Evolutionary conservation across 2,888 invertebrate genomes (phyloP).

Genomic region (Oxycera nigricornis): DNA sequence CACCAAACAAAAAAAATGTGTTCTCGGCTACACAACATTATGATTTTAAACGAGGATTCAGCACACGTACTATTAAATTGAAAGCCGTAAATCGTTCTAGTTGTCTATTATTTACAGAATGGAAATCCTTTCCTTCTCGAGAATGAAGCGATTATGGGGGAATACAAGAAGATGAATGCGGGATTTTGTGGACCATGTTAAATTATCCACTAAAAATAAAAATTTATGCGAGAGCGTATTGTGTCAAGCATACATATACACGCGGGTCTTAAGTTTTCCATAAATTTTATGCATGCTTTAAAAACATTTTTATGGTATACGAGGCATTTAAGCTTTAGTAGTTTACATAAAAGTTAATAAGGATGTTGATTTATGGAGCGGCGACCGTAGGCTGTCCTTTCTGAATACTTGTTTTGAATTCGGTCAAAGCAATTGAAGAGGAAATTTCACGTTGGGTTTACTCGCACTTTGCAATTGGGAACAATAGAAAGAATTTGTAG

Average conservation of each 20-base stretch:
- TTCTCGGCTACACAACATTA: constrained; percentile 14
- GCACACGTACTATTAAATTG: constrained; percentile 38
- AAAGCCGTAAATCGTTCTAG: constrained; percentile 37
- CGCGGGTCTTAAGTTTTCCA: background rate
- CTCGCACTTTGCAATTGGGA: no score
- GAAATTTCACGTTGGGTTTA: no score
- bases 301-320: background rate
- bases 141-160: constrained; percentile 28
- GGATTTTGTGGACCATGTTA: constrained; percentile 9
- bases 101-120: constrained; percentile 39
- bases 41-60: constrained; percentile 33
- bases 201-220: background rate
- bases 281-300: background rate
- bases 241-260: background rate
- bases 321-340: background rate
- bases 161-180: background rate
- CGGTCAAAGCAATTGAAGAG: no score
- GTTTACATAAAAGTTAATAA: background rate
- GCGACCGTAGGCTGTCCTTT: background rate
- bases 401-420: no score
- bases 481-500: no score
- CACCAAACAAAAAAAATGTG: constrained; percentile 7
- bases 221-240: background rate
- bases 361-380: background rate
- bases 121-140: constrained; percentile 15